phyloP scores from a whole-genome alignment of 1,140 invertebrate species.

The Macrobrachium nipponense region DNA sequence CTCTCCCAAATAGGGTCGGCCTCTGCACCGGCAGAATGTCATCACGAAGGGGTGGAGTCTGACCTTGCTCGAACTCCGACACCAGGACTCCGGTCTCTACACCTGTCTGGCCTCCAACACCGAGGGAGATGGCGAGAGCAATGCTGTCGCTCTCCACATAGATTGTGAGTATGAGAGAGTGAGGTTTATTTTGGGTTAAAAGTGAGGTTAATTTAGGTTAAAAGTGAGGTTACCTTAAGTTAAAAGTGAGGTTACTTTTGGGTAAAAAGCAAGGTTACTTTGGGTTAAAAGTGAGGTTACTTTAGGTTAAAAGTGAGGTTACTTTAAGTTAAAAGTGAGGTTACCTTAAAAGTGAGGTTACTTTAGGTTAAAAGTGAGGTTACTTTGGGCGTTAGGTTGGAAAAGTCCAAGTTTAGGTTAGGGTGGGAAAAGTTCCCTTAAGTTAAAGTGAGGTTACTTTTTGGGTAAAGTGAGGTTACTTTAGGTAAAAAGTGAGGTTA shows the following conservation, averaged over 20 bases:
- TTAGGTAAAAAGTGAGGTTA: neutral
- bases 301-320: neutral
- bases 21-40: slow-evolving; percentile 26
- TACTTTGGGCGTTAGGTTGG: too few relatives aligned
- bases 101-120: slow-evolving; percentile 44
- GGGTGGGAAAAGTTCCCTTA: too few relatives aligned
- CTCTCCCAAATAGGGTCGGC: slow-evolving; percentile 23
- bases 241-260: too few relatives aligned
- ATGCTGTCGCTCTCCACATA: slow-evolving; percentile 36
- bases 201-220: slow-evolving; percentile 13
- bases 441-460: too few relatives aligned
- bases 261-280: too few relatives aligned
- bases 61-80: slow-evolving; percentile 4
- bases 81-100: slow-evolving; percentile 35
- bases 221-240: neutral
- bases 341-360: too few relatives aligned
- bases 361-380: too few relatives aligned
- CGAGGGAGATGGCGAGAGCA: slow-evolving; percentile 42
- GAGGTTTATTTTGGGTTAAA: neutral
- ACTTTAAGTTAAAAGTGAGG: neutral
- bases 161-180: slow-evolving; percentile 23
- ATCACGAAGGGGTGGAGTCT: slow-evolving; percentile 8
- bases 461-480: too few relatives aligned
- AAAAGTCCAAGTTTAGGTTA: too few relatives aligned
- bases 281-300: too few relatives aligned